These are phyloP conservation scores for Leptinotarsa rubiginosa DNA, from an alignment of 2,888 invertebrate species.

Conservation along the genomic window DNA sequence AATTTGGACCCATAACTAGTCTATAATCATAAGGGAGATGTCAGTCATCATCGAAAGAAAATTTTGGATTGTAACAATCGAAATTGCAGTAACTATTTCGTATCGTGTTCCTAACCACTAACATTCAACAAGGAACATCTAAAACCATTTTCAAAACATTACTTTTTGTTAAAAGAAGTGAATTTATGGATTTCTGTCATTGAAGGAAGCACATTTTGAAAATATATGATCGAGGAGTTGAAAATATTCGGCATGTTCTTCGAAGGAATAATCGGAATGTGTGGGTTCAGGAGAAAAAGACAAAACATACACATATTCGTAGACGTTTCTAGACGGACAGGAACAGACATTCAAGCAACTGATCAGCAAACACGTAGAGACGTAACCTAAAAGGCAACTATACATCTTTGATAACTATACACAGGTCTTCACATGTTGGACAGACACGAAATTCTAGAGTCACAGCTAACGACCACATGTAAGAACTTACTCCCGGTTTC, in stretches of 20 bases:
- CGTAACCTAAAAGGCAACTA: conserved; percentile 42
- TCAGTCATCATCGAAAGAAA: no score
- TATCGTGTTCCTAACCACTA: no score
- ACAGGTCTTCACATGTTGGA: conserved; percentile 36
- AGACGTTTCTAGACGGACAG: conserved; percentile 41
- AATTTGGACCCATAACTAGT: no score
- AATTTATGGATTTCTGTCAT: no score
- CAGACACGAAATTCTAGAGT: conserved; percentile 41
- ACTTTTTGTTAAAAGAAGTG: no score
- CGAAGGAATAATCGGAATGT: conserved; percentile 28
- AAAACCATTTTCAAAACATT: no score
- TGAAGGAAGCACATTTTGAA: background rate
- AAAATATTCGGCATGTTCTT: conserved; percentile 42
- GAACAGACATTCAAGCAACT: conserved; percentile 39
- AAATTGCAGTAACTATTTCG: no score
- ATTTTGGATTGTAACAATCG: no score
- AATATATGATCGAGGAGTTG: background rate
- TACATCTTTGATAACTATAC: conserved; percentile 39
- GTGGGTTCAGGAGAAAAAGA: conserved; percentile 27
- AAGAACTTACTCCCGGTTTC: conserved; percentile 59
- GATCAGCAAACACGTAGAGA: conserved; percentile 37
- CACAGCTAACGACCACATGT: conserved; percentile 46
- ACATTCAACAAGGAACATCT: no score
- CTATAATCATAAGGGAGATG: no score
- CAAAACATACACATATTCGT: conserved; percentile 42